Percentiles rank a stretch among this genome's conserved stretches.
Evolutionary conservation across 2,113 vertebrate species (phyloP).

Genomic region (Aptenodytes forsteri): DNA sequence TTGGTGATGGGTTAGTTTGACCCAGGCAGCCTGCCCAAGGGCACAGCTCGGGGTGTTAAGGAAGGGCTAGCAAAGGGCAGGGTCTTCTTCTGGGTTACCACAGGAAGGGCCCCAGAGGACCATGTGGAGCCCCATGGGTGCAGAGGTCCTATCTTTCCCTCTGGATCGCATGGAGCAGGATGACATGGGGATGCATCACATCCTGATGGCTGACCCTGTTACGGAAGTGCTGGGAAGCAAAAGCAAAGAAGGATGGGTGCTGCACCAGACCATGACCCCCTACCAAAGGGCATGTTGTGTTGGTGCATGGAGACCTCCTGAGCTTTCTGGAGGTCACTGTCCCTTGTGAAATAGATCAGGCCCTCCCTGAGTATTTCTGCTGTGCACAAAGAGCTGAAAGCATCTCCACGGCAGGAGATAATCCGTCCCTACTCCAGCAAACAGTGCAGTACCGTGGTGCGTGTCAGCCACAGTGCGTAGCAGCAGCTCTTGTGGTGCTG

Average conservation of each 20-base stretch:
- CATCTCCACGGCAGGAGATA: background rate
- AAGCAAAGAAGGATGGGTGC: background rate
- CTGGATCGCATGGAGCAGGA: background rate
- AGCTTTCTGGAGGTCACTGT: background rate
- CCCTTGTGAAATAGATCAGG: background rate
- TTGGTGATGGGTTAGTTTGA: background rate
- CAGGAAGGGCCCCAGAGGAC: background rate
- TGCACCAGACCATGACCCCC: background rate
- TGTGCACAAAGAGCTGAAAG: background rate
- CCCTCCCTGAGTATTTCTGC: background rate
- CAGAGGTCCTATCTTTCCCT: background rate
- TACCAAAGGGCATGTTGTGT: background rate
- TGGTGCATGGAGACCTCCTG: background rate
- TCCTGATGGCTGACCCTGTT: background rate
- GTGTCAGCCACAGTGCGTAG: background rate
- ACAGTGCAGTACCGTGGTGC: rapidly evolving
- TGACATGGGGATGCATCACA: background rate
- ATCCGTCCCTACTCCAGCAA: background rate
- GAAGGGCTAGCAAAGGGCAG: background rate
- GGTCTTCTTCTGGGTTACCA: background rate
- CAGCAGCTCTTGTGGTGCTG: background rate
- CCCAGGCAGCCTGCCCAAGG: background rate
- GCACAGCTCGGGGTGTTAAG: background rate
- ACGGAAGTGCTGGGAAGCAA: background rate
- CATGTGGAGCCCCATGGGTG: background rate